These are phyloP conservation scores for Drosophila austrosaltans DNA, from an alignment of 2,888 invertebrate genomes.

Conservation along the genomic window DNA sequence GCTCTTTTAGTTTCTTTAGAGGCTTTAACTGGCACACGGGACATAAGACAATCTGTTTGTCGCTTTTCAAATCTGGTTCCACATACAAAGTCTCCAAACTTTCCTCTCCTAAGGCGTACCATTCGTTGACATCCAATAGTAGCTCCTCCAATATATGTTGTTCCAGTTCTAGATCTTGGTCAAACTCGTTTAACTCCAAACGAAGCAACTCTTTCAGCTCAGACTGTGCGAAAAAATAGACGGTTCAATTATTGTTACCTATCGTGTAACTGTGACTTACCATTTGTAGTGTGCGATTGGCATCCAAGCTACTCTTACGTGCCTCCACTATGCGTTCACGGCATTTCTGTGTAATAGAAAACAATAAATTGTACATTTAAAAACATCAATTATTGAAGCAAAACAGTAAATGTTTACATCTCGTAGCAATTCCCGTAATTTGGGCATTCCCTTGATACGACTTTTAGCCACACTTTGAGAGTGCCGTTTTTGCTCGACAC, in stretches of 20 bases:
- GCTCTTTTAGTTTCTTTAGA: constrained; percentile 22
- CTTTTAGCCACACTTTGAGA: constrained; percentile 75
- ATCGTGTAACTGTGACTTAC: constrained; percentile 28
- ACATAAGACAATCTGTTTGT: constrained; percentile 78
- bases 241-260: neutral
- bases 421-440: constrained; percentile 78
- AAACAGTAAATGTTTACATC: constrained; percentile 60
- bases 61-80: constrained; percentile 81
- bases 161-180: constrained; percentile 77
- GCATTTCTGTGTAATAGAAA: constrained; percentile 73
- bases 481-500: constrained; percentile 76
- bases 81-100: constrained; percentile 78
- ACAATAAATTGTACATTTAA: neutral
- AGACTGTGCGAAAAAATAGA: constrained; percentile 31
- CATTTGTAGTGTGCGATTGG: constrained; percentile 52
- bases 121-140: constrained; percentile 77
- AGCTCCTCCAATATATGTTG: constrained; percentile 80
- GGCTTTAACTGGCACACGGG: constrained; percentile 84
- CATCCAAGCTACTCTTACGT: constrained; percentile 63
- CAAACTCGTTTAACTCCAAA: constrained; percentile 77
- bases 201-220: constrained; percentile 73
- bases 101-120: constrained; percentile 78
- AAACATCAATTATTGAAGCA: too few species aligned
- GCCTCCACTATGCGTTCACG: constrained; percentile 77
- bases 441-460: constrained; percentile 76